These are phyloP conservation scores for Hydra vulgaris DNA, from an alignment of 30 jellyfish, hydroid and myxozoan species.

Conservation along the genomic window DNA sequence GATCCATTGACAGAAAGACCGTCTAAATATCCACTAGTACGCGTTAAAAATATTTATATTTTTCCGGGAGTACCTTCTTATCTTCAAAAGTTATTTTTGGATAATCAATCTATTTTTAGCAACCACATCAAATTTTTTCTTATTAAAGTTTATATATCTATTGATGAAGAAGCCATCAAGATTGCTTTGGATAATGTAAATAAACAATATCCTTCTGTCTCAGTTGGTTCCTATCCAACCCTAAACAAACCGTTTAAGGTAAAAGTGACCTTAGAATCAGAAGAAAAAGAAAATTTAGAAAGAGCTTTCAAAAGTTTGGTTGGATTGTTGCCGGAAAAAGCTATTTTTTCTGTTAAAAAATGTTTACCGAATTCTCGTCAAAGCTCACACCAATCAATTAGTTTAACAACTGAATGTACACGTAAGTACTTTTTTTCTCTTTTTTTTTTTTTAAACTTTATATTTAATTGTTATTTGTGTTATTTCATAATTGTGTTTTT, in stretches of 20 bases:
- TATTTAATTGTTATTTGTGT: background rate
- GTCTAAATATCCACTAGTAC: conserved; percentile 43
- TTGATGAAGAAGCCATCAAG: conserved; percentile 55
- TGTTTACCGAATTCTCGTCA: conserved; percentile 71
- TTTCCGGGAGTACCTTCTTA: conserved; percentile 91
- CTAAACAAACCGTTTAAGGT: conserved; percentile 43
- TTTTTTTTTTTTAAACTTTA: too few relatives aligned
- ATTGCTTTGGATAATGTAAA: conserved; percentile 37
- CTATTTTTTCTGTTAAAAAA: conserved; percentile 45
- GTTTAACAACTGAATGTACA: background rate
- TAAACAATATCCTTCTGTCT: conserved; percentile 30
- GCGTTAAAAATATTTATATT: conserved; percentile 43
- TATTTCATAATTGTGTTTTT: background rate
- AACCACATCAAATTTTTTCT: conserved; percentile 36
- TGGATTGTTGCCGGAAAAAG: conserved; percentile 39
- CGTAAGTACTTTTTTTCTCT: background rate
- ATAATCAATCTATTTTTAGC: conserved; percentile 28
- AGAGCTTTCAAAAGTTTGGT: conserved; percentile 46
- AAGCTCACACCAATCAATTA: too few relatives aligned
- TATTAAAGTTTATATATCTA: conserved; percentile 48
- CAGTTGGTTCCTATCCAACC: conserved; percentile 80
- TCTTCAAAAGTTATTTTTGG: conserved; percentile 43
- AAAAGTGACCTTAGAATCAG: conserved; percentile 75
- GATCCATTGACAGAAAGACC: conserved; percentile 18
- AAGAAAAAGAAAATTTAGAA: conserved; percentile 17